Percentiles rank a stretch among this genome's conserved stretches.
These are phyloP conservation scores for Ochropleura plecta DNA, from an alignment of 2,888 invertebrate species.

Conservation along the genomic window DNA sequence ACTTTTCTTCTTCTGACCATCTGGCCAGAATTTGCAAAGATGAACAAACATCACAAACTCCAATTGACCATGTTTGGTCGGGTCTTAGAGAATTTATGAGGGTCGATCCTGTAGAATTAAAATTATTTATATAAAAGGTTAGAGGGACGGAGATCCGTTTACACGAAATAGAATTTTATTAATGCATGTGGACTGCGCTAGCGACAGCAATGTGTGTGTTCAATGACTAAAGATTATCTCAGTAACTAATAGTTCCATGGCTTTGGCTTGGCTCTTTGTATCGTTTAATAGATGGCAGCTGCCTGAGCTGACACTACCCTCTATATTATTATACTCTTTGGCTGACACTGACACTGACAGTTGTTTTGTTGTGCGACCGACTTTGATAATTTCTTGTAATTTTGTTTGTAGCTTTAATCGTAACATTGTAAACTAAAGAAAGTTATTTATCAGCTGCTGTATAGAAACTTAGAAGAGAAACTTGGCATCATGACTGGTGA, in stretches of 20 bases:
- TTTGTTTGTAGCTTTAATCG: background rate
- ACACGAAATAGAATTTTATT: background rate
- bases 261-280: too few relatives aligned
- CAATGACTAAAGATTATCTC: too few relatives aligned
- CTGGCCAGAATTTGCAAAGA: background rate
- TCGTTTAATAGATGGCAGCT: background rate
- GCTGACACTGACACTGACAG: too few relatives aligned
- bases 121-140: too few relatives aligned
- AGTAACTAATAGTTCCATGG: conserved; percentile 1
- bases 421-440: background rate
- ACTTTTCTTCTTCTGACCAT: background rate
- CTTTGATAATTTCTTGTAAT: background rate
- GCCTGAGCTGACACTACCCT: background rate
- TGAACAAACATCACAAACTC: conserved; percentile 2
- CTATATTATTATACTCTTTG: too few relatives aligned
- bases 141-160: background rate
- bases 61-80: background rate
- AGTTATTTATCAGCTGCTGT: background rate
- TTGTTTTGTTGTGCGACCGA: background rate
- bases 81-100: too few relatives aligned
- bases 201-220: background rate
- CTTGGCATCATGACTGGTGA: conserved; percentile 77
- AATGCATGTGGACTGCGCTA: background rate
- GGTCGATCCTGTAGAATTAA: background rate
- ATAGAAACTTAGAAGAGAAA: background rate